Base-by-base conservation (phyloP, 2,888 invertebrate species). In the Leptinotarsa rubiginosa region DNA sequence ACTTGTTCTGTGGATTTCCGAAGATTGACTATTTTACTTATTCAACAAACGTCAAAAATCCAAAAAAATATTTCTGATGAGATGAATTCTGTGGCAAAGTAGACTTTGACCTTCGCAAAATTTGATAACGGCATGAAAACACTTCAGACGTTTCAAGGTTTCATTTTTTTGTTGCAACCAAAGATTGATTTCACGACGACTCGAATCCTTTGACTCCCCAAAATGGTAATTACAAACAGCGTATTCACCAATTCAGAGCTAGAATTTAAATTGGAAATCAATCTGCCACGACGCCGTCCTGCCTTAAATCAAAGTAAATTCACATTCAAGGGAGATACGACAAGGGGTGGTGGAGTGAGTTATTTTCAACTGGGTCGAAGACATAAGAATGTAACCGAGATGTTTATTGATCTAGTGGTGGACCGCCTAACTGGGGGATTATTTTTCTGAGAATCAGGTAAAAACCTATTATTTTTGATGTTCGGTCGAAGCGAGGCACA, bases 241-340 rank as follows among this genome's bases (percentile, higher is more conserved):
- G 50, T 16, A 16, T 16, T 50, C 50, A 16, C 13, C 50, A 16
- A 50, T 50, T 50, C 50, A 16, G 50, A 50, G 50, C 50, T 50
- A 50, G 50, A 50, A 50, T 50, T 50, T 50, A 50, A 50, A 50
- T 50, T 50, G 50, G 50, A 50, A 50, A 50, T 50, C 50, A 50
- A 50, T 50, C 50, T 50, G 50, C 50, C 50, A 16, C 16, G 50
- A 50, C 50, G 50, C 50, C 50, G 50, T 50, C 50, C 50, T 50
- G 50, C 16, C 50, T 50, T 50, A 16, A 50, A 50, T 50, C 50
- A 50, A 50, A 50, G 3, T 50, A 50, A 50, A 50, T 50, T 50
- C 50, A 50, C 50, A 16, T 50, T 50, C 16, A 16, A 50, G 50
- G 16, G 15, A 50, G 50, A 50, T 16, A 16, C 50, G 15, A 16